Base-by-base conservation (phyloP, 2,113 vertebrate species). In the Phrynocephalus versicolor region DNA sequence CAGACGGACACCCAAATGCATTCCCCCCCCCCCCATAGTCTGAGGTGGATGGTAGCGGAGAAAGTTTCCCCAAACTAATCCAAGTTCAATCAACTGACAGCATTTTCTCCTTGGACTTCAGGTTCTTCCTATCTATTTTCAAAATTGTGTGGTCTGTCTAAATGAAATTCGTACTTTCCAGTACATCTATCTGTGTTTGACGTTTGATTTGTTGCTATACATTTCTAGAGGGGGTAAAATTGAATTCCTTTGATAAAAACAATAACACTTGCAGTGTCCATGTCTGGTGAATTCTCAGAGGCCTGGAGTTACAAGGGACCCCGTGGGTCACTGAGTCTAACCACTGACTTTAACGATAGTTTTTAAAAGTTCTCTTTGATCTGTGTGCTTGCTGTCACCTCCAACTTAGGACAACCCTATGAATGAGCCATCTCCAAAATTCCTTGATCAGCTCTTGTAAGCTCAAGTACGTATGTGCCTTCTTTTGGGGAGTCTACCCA, bases 81-180 rank as follows among this genome's bases (percentile, higher is more conserved):
- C 10, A 90, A 93, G 67, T 93, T 93, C 91, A 91, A 90, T 90
- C 65, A 12, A n/a, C 71, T 87, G 73, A 90, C 70, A 88, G 70
- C 21, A 92, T 84, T 92, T 92, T 95, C 85, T 88, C 87, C 93
- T 92, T 84, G 88, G 71, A 81, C 88, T 94, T 92, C 88, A 74
- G 92, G 85, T 92, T 94, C 79, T 83, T 91, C 91, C 87, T 88
- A 87, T 90, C 86, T 80, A 92, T 81, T 82, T 69, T 86, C 88
- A 91, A 85, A 76, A 89, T 78, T 41, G 79, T 79, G 82, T 82
- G 71, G 55, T 87, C 33, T 83, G 81, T 91, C 81, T 92, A 92
- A 92, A 95, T 91, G 84, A 92, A 91, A 95, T 84, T 78, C 75
- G 75, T 77, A 81, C 83, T 92, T 88, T 89, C 89, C 92, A 71